Base-by-base conservation (phyloP, 2,888 invertebrate species). In the Lasioglossum zephyrum region DNA sequence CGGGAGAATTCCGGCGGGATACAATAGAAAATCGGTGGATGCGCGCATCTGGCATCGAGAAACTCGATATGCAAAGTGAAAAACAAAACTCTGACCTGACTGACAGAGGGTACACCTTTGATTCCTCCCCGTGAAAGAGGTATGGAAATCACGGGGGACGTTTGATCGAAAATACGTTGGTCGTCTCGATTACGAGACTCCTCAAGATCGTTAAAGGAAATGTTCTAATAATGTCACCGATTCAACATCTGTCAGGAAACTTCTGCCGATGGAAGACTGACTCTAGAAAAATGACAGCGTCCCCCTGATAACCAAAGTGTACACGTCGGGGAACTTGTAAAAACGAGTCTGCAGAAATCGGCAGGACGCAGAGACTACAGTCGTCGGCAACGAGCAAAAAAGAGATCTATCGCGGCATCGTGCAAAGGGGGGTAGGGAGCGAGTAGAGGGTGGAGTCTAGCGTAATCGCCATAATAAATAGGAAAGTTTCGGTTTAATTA, bases 61-160 rank as follows among this genome's bases (percentile, higher is more conserved):
- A 89, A 89, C 77, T 82, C 82, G 89, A 89, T 89, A 89, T 86
- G 89, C 85, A 88, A 88, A 89, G 84, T 84, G 77, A 77, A 82
- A 89, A 88, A 89, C 88, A 89, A 89, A 79, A 78, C 63, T 81
- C 36, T 11, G 22, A 47, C 47, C 86, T 80, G 49, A 41, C 79
- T 86, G 81, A 88, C 86, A 69, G 82, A 84, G 70, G 74, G 74
- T 69, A 69, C 66, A 80, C 82, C 87, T 86, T 88, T 88, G 84
- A 86, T 86, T 75, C 66, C 73, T 60, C 9, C 63, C 70, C n/a
- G 75, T 79, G 80, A 85, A 88, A 73, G 86, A 26, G 70, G 78
- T 75, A 82, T 66, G 82, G 74, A 85, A 82, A 87, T 85, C 73
- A 70, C 13, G 26, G 72, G 31, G 69, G 70, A 77, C 82, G n/a